phyloP scores from a whole-genome alignment of 2,797 vertebrate species.

The Gallinago solitaria region DNA sequence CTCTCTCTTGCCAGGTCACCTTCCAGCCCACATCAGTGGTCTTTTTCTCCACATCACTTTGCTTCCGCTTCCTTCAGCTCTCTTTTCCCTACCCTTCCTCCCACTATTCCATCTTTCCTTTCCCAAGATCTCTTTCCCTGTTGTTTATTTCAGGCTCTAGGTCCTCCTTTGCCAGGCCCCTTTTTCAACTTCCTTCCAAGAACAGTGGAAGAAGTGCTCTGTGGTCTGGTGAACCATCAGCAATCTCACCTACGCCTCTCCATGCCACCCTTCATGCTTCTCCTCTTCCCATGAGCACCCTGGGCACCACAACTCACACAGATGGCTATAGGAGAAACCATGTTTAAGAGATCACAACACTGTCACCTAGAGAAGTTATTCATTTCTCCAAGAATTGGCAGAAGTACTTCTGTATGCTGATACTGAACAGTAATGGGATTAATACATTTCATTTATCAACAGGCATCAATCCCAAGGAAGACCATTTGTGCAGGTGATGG shows the following conservation, averaged over 20 bases:
- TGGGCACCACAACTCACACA: fast-evolving
- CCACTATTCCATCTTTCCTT: neutral
- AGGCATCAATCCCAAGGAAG: neutral
- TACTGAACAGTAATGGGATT: neutral
- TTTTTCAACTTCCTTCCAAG: neutral
- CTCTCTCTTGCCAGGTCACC: neutral
- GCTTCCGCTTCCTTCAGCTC: neutral
- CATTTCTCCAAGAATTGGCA: neutral
- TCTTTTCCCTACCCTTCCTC: neutral
- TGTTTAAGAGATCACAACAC: neutral
- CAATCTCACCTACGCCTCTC: neutral
- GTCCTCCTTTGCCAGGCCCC: neutral
- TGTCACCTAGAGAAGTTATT: neutral
- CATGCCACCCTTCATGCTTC: fast-evolving
- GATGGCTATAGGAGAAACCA: neutral
- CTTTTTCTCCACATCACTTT: neutral
- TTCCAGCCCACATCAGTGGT: neutral
- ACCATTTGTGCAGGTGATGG: neutral
- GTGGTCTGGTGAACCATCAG: neutral
- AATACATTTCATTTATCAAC: neutral
- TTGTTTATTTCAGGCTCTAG: neutral
- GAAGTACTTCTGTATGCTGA: neutral
- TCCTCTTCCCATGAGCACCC: neutral
- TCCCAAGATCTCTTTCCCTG: neutral
- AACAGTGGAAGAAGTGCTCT: neutral